Conservation (phyloP, 2,888 invertebrate species). For the Lobophora halterata region DNA sequence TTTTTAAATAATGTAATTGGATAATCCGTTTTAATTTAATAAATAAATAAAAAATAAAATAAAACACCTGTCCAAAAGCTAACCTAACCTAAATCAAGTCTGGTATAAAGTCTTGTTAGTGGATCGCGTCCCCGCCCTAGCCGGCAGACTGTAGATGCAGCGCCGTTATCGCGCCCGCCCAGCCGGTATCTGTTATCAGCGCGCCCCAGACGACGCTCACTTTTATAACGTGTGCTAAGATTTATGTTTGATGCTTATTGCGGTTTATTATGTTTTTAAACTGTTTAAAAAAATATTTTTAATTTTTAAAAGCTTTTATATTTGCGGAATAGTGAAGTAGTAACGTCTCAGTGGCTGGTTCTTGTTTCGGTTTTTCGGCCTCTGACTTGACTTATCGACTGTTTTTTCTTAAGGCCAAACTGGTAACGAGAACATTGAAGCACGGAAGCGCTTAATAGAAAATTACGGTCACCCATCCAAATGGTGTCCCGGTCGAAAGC, state of each 20-base stretch:
- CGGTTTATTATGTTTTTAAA: slow-evolving; percentile 19
- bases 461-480: no score
- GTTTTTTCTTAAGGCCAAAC: no score
- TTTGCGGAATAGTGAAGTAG: no score
- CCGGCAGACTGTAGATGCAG: slow-evolving; percentile 34
- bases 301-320: neutral
- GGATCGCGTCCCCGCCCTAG: slow-evolving; percentile 31
- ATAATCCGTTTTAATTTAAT: no score
- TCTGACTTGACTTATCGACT: no score
- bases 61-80: neutral
- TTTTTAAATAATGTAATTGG: no score
- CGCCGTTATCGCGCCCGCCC: slow-evolving; percentile 52
- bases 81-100: neutral
- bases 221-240: slow-evolving; percentile 50
- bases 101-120: neutral
- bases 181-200: slow-evolving; percentile 54
- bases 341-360: no score
- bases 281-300: neutral
- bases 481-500: no score
- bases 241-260: slow-evolving; percentile 40
- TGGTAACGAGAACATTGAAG: no score
- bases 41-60: no score
- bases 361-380: no score
- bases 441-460: no score
- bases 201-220: slow-evolving; percentile 48